A percentile compares a stretch with the other conserved stretches of the same genome.
Conservation (phyloP, 2,113 vertebrate species). For the Calonectris borealis region DNA sequence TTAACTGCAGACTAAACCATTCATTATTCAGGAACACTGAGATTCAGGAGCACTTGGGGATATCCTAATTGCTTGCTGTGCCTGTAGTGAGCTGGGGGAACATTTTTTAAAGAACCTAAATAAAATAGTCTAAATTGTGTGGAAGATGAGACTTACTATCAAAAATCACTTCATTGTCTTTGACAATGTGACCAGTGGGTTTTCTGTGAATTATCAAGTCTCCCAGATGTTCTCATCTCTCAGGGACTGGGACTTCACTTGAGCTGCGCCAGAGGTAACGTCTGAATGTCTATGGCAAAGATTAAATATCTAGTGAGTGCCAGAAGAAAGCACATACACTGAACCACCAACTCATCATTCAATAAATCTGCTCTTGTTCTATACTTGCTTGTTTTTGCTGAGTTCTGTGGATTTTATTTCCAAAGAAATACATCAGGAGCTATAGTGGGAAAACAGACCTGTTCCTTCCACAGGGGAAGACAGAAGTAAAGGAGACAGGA, state of each 20-base stretch:
- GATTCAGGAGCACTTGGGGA: background rate
- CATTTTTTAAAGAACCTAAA: background rate
- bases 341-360: background rate
- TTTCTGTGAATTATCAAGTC: background rate
- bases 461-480: background rate
- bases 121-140: background rate
- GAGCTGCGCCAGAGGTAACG: background rate
- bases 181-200: background rate
- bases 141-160: background rate
- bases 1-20: background rate
- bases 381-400: background rate
- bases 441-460: background rate
- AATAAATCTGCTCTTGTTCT: background rate
- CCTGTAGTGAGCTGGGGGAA: background rate
- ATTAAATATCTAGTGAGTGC: background rate
- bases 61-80: background rate
- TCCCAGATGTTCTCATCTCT: background rate
- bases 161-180: background rate
- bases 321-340: background rate
- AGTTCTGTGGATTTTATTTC: background rate
- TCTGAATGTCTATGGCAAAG: background rate
- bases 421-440: background rate
- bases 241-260: background rate
- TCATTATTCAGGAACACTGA: background rate
- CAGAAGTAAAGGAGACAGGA: background rate